phyloP scores from a whole-genome alignment of 1,140 invertebrate species.

The Onthophagus taurus region DNA sequence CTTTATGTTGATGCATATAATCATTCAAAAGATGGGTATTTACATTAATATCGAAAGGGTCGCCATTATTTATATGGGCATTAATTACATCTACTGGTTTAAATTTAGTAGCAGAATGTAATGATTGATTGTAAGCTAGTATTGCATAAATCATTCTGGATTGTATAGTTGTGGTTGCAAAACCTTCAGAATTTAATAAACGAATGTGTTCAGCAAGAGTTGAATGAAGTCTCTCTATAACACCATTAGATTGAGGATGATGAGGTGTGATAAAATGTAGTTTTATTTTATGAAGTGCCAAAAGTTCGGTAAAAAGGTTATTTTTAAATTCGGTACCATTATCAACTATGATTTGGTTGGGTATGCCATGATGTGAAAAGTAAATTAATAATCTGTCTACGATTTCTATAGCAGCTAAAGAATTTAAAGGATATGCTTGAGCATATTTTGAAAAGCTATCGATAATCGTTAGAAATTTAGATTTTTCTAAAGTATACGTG shows the following conservation, averaged over 20 bases:
- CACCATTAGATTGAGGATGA: constrained; percentile 7
- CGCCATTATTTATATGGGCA: too few relatives aligned
- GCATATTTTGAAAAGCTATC: constrained; percentile 12
- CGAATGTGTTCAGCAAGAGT: constrained; percentile 1
- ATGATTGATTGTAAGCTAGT: constrained; percentile 6
- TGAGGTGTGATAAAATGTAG: constrained; percentile 6
- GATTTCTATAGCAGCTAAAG: not conserved
- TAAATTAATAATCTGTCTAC: not conserved
- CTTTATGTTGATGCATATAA: too few relatives aligned
- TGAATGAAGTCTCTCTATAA: constrained; percentile 9
- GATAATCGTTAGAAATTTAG: constrained; percentile 9
- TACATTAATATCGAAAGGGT: too few relatives aligned
- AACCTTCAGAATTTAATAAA: not conserved
- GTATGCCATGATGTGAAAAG: not conserved
- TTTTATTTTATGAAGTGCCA: constrained; percentile 5
- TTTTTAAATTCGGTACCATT: constrained; percentile 10
- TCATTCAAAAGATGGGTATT: too few relatives aligned
- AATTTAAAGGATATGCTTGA: constrained; percentile 1
- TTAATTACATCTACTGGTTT: too few relatives aligned
- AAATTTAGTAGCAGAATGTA: constrained; percentile 2
- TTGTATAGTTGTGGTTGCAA: not conserved
- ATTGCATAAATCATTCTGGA: constrained; percentile 1
- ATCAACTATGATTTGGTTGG: not conserved
- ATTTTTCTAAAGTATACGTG: constrained; percentile 21
- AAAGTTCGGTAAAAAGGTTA: constrained; percentile 1